A percentile compares a stretch with the other conserved stretches of the same genome.
Evolutionary conservation across 2,888 invertebrate genomes (phyloP).

Genomic region (Drosophila monieri): DNA sequence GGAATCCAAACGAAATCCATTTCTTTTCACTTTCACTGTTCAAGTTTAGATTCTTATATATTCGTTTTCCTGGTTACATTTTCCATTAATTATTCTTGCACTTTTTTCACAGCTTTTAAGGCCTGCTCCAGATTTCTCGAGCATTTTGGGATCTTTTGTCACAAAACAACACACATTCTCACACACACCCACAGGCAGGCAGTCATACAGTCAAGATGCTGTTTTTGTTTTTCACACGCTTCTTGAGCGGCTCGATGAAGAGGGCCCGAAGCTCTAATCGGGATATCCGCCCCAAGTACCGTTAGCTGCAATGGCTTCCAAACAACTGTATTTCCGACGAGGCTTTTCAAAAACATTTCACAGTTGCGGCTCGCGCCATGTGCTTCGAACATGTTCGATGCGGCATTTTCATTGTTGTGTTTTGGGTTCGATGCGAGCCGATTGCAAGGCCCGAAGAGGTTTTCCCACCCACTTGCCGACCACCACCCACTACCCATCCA

Average conservation of each 20-base stretch:
- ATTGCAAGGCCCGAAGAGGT: constrained; percentile 33
- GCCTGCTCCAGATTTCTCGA: constrained; percentile 45
- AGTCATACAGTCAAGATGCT: constrained; percentile 29
- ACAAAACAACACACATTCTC: constrained; percentile 23
- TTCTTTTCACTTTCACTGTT: constrained; percentile 49
- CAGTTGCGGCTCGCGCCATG: constrained; percentile 48
- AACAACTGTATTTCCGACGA: constrained; percentile 64
- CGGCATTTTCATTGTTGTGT: constrained; percentile 63
- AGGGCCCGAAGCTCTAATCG: not conserved
- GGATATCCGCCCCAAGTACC: constrained; percentile 59
- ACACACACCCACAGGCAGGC: not conserved
- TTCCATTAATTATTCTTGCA: constrained; percentile 25
- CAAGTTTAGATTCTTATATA: constrained; percentile 42
- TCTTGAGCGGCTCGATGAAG: constrained; percentile 13
- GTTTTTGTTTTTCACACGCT: constrained; percentile 44
- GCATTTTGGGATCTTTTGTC: constrained; percentile 41
- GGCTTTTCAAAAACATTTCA: constrained; percentile 30
- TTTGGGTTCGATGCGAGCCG: constrained; percentile 58
- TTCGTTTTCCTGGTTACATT: constrained; percentile 6
- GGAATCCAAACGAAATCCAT: constrained; percentile 41
- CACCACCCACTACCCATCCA: not conserved
- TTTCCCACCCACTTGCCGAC: constrained; percentile 7
- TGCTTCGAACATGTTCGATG: constrained; percentile 66
- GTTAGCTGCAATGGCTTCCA: constrained; percentile 70
- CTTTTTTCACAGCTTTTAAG: constrained; percentile 23